Percentiles rank a stretch among this genome's conserved stretches.
phyloP scores from a whole-genome alignment of 2,888 invertebrate species.

The Phragmatobia fuliginosa region DNA sequence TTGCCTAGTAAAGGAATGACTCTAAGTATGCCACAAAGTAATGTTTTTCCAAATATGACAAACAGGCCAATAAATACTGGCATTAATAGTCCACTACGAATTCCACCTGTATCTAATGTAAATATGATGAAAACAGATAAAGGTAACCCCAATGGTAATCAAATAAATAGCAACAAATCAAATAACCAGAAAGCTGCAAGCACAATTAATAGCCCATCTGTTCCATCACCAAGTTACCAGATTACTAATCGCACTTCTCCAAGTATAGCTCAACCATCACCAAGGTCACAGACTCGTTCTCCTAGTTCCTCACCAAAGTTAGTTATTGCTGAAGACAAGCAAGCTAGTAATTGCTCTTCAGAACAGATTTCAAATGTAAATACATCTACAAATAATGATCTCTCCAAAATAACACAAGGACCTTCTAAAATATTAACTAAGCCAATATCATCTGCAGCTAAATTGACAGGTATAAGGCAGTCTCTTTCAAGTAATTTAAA shows the following conservation, averaged over 20 bases:
- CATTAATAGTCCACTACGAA: conserved; percentile 67
- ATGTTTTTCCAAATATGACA: conserved; percentile 67
- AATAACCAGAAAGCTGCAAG: conserved; percentile 62
- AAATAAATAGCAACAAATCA: conserved; percentile 60
- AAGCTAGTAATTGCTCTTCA: conserved; percentile 58
- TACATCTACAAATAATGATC: conserved; percentile 64
- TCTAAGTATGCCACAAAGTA: conserved; percentile 64
- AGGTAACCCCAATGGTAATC: conserved; percentile 56
- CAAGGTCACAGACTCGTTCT: conserved; percentile 81
- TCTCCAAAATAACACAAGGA: conserved; percentile 68
- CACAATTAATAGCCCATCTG: conserved; percentile 55
- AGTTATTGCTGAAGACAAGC: conserved; percentile 84
- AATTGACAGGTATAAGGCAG: conserved; percentile 70
- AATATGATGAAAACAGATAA: conserved; percentile 76
- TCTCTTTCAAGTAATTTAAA: conserved; percentile 68
- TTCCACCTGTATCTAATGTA: conserved; percentile 68
- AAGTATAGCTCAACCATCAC: conserved; percentile 71
- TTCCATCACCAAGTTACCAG: conserved; percentile 68
- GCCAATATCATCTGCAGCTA: conserved; percentile 64
- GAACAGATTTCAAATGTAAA: conserved; percentile 70
- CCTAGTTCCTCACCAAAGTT: conserved; percentile 84
- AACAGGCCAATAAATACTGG: conserved; percentile 65
- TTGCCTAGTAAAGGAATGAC: conserved; percentile 71
- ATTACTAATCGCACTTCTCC: conserved; percentile 64
- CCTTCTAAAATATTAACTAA: conserved; percentile 73